Conservation (phyloP, 1,140 invertebrate species). For the Phymorhynchus buccinoides region DNA sequence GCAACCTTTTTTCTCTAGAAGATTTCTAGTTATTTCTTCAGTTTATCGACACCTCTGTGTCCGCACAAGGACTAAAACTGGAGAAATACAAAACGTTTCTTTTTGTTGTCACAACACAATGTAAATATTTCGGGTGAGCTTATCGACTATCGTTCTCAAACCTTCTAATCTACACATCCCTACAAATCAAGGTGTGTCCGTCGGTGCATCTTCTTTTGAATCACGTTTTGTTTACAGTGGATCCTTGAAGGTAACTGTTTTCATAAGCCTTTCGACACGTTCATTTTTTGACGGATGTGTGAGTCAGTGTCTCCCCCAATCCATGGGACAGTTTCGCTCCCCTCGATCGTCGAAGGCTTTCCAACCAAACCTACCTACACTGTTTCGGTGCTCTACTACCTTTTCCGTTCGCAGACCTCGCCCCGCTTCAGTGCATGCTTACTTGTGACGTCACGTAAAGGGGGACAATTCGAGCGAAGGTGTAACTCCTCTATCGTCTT, state of each 20-base stretch:
- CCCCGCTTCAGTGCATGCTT: conserved; percentile 18
- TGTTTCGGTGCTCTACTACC: neutral
- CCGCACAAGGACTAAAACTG: too few species aligned
- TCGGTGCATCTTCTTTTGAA: neutral
- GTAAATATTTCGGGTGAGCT: neutral
- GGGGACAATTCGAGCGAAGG: neutral
- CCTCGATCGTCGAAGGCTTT: neutral
- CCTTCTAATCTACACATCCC: too few species aligned
- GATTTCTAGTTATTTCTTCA: too few species aligned
- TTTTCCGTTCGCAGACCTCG: neutral
- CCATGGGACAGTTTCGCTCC: neutral
- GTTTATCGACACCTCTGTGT: neutral
- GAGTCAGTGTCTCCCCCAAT: neutral
- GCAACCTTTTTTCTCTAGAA: too few species aligned
- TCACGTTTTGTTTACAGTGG: neutral
- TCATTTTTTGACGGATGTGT: neutral
- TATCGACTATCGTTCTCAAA: neutral
- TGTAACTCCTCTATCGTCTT: neutral
- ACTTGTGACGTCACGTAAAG: conserved; percentile 8
- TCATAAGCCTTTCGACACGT: neutral
- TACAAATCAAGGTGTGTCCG: neutral
- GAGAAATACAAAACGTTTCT: neutral
- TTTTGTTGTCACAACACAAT: neutral
- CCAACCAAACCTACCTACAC: neutral
- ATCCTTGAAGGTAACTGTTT: neutral